Evolutionary conservation across 1,140 invertebrate genomes (phyloP).

Genomic region (Hycleus phaleratus): DNA sequence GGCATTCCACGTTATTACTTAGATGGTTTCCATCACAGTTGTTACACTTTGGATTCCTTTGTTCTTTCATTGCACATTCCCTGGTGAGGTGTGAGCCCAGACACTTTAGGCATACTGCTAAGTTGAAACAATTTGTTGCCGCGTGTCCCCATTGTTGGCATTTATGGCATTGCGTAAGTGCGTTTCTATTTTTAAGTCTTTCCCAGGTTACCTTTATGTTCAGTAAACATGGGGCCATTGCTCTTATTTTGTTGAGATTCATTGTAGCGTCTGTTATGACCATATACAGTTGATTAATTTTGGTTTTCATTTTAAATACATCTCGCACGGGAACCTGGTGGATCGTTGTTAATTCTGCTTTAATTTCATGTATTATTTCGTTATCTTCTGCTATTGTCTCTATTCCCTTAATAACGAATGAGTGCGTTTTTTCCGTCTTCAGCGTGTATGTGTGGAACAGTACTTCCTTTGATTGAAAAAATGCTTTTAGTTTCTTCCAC

Average conservation of each 20-base stretch:
- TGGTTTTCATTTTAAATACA: not conserved
- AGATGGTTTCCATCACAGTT: not conserved
- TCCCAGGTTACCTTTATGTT: not conserved
- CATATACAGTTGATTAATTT: not conserved
- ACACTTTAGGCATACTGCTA: not conserved
- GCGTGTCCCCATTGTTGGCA: not conserved
- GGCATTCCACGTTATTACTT: no score
- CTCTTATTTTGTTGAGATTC: not conserved
- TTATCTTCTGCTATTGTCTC: no score
- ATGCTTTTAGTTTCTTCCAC: no score
- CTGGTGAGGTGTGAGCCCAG: not conserved
- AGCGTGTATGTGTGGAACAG: no score
- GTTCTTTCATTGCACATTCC: not conserved
- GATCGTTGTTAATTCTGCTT: no score
- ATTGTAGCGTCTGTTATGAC: not conserved
- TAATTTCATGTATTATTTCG: no score
- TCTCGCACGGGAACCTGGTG: no score
- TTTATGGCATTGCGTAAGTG: not conserved
- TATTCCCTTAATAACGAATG: no score
- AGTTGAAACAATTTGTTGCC: not conserved
- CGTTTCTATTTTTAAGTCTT: not conserved
- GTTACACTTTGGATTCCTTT: not conserved
- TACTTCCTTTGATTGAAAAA: no score
- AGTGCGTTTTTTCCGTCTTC: no score
- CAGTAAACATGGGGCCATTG: not conserved